A percentile compares a stretch with the other conserved stretches of the same genome.
Conservation (phyloP, 2,797 vertebrate species). For the Siniperca undulata region DNA sequence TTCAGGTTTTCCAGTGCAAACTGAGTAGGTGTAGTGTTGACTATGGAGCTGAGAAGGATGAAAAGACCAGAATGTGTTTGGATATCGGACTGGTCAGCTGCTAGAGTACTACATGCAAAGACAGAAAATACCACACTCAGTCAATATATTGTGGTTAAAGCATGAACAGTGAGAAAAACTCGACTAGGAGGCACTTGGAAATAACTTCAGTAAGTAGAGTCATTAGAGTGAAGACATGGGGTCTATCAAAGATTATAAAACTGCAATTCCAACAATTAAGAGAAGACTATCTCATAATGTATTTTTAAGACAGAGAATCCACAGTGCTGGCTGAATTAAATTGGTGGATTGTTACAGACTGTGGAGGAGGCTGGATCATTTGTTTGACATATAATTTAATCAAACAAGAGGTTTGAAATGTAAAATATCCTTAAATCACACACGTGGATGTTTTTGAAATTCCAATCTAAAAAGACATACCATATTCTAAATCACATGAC, state of each 20-base stretch:
- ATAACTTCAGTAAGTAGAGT: not conserved
- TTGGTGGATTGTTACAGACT: slow-evolving; percentile 5
- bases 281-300: not conserved
- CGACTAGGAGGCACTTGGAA: not conserved
- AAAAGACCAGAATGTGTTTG: not conserved
- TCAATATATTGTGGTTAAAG: not conserved
- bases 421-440: not conserved
- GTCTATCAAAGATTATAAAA: not conserved
- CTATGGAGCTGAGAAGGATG: not conserved
- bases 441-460: not conserved
- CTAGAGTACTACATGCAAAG: not conserved
- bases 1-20: slow-evolving; percentile 6
- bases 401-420: not conserved
- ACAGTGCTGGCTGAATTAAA: not conserved
- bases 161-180: fast-evolving
- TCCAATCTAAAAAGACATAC: too few relatives aligned
- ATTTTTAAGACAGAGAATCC: not conserved
- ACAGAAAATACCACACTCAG: not conserved
- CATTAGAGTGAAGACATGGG: not conserved
- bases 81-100: not conserved
- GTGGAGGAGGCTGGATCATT: not conserved
- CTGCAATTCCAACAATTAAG: not conserved
- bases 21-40: slow-evolving; percentile 8
- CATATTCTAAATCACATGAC: not conserved
- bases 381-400: not conserved